Evolutionary conservation across 2,888 invertebrate genomes (phyloP).

Genomic region (Melolontha melolontha): DNA sequence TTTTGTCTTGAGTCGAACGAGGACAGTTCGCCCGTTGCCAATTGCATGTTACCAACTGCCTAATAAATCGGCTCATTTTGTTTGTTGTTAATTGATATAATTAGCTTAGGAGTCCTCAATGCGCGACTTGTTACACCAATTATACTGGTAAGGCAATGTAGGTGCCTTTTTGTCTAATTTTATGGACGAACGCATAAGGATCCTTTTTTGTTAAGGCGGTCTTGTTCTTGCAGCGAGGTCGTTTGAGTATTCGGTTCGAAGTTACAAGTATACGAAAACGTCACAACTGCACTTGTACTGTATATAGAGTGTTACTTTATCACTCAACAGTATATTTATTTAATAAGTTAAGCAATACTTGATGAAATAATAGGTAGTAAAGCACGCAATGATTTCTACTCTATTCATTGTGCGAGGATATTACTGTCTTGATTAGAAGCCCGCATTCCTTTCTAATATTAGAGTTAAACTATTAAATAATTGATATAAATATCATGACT

Average conservation of each 20-base stretch:
- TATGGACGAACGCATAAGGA: constrained; percentile 42
- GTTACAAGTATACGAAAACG: constrained; percentile 18
- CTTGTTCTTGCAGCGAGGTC: constrained; percentile 13
- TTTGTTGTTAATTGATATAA: constrained; percentile 54
- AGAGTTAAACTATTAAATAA: too few species aligned
- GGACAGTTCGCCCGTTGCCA: constrained; percentile 43
- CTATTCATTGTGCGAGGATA: too few species aligned
- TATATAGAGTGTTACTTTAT: too few species aligned
- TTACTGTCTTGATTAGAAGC: too few species aligned
- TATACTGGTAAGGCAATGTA: constrained; percentile 49
- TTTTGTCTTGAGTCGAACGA: constrained; percentile 36
- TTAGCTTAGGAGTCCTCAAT: constrained; percentile 50
- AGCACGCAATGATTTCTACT: too few species aligned
- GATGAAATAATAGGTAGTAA: too few species aligned
- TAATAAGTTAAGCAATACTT: too few species aligned
- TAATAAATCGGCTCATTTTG: constrained; percentile 55
- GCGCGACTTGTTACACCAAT: constrained; percentile 51
- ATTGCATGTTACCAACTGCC: constrained; percentile 52
- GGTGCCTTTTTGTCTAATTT: constrained; percentile 49
- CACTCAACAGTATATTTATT: too few species aligned
- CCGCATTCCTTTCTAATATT: too few species aligned
- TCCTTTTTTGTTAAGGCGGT: constrained; percentile 25
- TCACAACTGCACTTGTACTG: not conserved
- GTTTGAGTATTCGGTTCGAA: constrained; percentile 2
- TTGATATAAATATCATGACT: too few species aligned